phyloP scores from a whole-genome alignment of 1,140 invertebrate genomes.

The Drosophila varians region DNA sequence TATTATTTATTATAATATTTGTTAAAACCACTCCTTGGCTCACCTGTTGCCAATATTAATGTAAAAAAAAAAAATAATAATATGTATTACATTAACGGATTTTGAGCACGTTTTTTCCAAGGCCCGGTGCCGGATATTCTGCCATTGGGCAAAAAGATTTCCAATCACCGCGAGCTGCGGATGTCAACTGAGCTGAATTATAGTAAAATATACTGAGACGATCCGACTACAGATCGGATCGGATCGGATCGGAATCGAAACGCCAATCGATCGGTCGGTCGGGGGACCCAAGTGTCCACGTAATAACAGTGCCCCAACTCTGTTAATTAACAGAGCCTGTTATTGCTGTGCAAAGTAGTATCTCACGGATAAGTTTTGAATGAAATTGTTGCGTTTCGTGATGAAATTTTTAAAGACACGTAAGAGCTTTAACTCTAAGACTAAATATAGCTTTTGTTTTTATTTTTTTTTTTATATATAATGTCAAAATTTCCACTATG shows the following conservation, averaged over 20 bases:
- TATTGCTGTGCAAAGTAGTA: not conserved
- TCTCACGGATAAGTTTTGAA: not conserved
- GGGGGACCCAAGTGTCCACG: too few relatives aligned
- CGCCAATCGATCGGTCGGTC: not conserved
- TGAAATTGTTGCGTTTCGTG: not conserved
- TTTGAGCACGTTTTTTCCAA: not conserved
- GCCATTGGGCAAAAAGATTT: not conserved
- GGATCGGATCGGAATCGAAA: not conserved
- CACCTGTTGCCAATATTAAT: too few relatives aligned
- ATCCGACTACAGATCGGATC: not conserved
- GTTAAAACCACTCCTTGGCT: not conserved
- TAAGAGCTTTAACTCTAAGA: too few relatives aligned
- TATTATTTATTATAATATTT: not conserved
- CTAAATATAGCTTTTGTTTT: too few relatives aligned
- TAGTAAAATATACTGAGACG: slow-evolving; percentile 18
- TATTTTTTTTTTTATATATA: too few relatives aligned
- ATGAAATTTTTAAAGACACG: not conserved
- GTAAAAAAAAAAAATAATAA: too few relatives aligned
- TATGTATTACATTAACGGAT: not conserved
- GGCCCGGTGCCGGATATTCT: too few relatives aligned
- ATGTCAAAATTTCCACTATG: too few relatives aligned
- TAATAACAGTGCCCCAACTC: slow-evolving; percentile 4
- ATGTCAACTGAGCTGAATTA: slow-evolving; percentile 12
- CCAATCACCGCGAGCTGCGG: slow-evolving; percentile 20
- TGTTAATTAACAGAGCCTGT: slow-evolving; percentile 24